These are phyloP conservation scores for Phaedon cochleariae DNA, from an alignment of 2,888 invertebrate species.

Conservation along the genomic window DNA sequence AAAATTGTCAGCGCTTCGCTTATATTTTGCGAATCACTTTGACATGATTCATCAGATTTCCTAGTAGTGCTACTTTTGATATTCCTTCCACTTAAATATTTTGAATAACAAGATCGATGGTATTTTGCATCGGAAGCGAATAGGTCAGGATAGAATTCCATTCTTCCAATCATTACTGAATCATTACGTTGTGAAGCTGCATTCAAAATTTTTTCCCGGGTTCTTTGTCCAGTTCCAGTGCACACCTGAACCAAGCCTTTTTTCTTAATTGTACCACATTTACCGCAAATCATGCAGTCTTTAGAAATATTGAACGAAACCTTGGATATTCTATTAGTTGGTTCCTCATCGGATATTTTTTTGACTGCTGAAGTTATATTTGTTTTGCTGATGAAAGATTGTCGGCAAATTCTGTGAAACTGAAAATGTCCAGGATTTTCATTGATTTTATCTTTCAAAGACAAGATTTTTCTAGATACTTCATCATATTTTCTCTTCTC, in stretches of 20 bases:
- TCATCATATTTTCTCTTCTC: too few species aligned
- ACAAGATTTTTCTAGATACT: too few species aligned
- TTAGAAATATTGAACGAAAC: slow-evolving; percentile 25
- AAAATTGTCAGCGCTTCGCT: background rate
- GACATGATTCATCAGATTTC: background rate
- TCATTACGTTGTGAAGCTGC: slow-evolving; percentile 24
- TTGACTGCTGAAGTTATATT: too few species aligned
- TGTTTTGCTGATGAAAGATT: too few species aligned
- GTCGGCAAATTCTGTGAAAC: too few species aligned
- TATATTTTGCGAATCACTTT: slow-evolving; percentile 3
- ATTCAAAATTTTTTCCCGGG: slow-evolving; percentile 22
- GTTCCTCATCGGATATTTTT: too few species aligned
- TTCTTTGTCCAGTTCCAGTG: slow-evolving; percentile 18
- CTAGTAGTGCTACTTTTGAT: slow-evolving; percentile 16
- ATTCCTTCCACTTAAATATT: slow-evolving; percentile 26
- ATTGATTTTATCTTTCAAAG: too few species aligned
- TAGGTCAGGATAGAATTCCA: slow-evolving; percentile 25
- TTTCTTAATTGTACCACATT: slow-evolving; percentile 27
- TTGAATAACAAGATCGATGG: slow-evolving; percentile 28
- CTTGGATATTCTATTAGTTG: too few species aligned
- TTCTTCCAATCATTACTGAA: slow-evolving; percentile 28
- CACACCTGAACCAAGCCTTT: slow-evolving; percentile 9
- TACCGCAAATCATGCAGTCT: slow-evolving; percentile 31
- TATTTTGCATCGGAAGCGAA: slow-evolving; percentile 34
- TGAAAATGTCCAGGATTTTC: too few species aligned